phyloP scores from a whole-genome alignment of 2,113 vertebrate genomes.

The Carassius carassius region DNA sequence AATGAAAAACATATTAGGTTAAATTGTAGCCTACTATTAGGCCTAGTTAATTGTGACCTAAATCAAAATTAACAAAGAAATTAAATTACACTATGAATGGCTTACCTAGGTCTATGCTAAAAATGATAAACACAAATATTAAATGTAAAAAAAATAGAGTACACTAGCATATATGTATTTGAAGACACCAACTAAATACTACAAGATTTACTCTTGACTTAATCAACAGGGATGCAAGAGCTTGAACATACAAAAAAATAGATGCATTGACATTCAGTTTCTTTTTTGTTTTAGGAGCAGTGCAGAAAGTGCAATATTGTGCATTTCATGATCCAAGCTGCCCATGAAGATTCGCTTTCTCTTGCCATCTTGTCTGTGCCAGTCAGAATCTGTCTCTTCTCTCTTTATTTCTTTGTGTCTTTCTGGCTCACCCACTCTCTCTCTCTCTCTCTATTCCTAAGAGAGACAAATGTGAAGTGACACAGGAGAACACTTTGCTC shows the following conservation, averaged over 20 bases:
- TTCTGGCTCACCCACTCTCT: slow-evolving; percentile 4
- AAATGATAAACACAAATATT: no score
- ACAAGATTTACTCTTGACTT: background rate
- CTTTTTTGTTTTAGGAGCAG: background rate
- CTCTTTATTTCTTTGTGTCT: background rate
- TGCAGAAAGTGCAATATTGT: background rate
- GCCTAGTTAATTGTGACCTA: background rate
- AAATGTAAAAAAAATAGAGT: no score
- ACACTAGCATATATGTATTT: no score
- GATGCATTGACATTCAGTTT: background rate
- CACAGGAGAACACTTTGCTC: slow-evolving; percentile 6
- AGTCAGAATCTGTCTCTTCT: background rate
- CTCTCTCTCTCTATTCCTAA: background rate
- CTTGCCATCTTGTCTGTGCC: slow-evolving; percentile 7
- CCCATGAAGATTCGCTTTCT: background rate
- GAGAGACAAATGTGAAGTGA: slow-evolving; percentile 14
- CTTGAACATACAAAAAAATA: background rate
- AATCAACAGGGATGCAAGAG: background rate
- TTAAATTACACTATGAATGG: no score
- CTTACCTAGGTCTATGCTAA: no score
- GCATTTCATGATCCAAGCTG: background rate
- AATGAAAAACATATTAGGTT: background rate
- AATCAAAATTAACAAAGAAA: no score
- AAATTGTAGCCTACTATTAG: no score
- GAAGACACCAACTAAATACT: no score